Evolutionary conservation across 2,113 vertebrate genomes (phyloP).

Genomic region (Malurus melanocephalus): DNA sequence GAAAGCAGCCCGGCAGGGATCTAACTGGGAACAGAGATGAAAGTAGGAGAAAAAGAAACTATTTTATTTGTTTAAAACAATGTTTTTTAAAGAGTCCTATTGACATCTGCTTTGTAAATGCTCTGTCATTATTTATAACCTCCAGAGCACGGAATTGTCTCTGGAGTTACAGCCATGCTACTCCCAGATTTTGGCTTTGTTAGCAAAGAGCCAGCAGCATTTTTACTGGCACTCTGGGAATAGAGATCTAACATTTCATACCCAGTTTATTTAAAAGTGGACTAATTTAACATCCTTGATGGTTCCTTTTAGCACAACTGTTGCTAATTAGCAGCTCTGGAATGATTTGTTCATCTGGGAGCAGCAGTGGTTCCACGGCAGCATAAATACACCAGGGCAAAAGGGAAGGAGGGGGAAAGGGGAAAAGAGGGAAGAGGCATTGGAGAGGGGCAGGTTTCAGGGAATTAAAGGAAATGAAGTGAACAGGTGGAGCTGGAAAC

Average conservation of each 20-base stretch:
- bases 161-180: slow-evolving; percentile 50
- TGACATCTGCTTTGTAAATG: slow-evolving; percentile 63
- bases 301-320: slow-evolving; percentile 64
- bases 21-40: slow-evolving; percentile 60
- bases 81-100: slow-evolving; percentile 44
- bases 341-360: slow-evolving; percentile 55
- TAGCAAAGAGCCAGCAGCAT: slow-evolving; percentile 55
- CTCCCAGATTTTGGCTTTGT: slow-evolving; percentile 56
- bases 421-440: neutral
- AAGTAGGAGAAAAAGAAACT: slow-evolving; percentile 56
- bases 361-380: slow-evolving; percentile 23
- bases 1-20: slow-evolving; percentile 49
- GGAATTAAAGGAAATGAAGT: neutral
- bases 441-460: neutral
- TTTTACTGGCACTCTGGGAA: slow-evolving; percentile 61
- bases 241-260: slow-evolving; percentile 57
- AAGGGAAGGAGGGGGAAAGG: neutral
- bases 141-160: slow-evolving; percentile 55
- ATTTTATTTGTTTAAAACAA: neutral
- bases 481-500: neutral
- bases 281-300: slow-evolving; percentile 61
- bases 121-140: slow-evolving; percentile 61
- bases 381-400: slow-evolving; percentile 15
- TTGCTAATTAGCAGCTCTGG: slow-evolving; percentile 58
- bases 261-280: slow-evolving; percentile 60